Evolutionary conservation across 1,140 invertebrate species (phyloP), one percentile per base, ranked within the genome.

Genomic region (Aradophagus sp.): DNA sequence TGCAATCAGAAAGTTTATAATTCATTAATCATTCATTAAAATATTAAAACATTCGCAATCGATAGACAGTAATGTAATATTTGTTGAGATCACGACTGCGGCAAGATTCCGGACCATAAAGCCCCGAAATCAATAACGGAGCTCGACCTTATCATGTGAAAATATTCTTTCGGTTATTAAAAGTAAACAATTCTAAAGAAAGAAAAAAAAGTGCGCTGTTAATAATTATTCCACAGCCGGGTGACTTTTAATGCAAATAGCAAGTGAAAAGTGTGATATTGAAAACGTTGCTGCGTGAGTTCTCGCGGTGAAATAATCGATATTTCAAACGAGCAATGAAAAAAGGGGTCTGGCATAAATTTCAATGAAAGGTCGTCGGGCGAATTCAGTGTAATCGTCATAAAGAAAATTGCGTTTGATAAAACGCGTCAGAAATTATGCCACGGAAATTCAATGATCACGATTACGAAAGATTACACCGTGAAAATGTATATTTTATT

Each of bases 141-240:
- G 38, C 6, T 5, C 34, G 36, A 55, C 27, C 38, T 55, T 55
- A 42, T 55, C 38, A 34, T 12, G 5, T 15, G 17, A 27, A 42
- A 42, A 29, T 23, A 23, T 15, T 20, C 16, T 31, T 31, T 20
- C 31, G 19, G 13, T 56, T 44, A 44, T 44, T 34, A 44, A 44
- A 56, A 36, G 39, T 29, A 44, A 42, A 42, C 16, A 53, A 7
- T 15, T 8, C 8, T 2, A 10, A 3, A 35, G n/a, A n/a, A n/a
- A n/a, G n/a, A n/a, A n/a, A n/a, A n/a, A n/a, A n/a, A 39, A 39
- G 20, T 41, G 27, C 26, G 26, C 23, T 32, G 12, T 42, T 42
- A 41, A 34, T 35, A 12, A 35, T 44, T 35, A 20, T 35, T 42
- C 14, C 11, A 14, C 15, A n/a, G 16, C 31, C 16, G n/a, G 15